A percentile compares a stretch with the other conserved stretches of the same genome.
These are phyloP conservation scores for Trachythela sp. DNA, from an alignment of 64 coral and sea anemone species.

Conservation along the genomic window DNA sequence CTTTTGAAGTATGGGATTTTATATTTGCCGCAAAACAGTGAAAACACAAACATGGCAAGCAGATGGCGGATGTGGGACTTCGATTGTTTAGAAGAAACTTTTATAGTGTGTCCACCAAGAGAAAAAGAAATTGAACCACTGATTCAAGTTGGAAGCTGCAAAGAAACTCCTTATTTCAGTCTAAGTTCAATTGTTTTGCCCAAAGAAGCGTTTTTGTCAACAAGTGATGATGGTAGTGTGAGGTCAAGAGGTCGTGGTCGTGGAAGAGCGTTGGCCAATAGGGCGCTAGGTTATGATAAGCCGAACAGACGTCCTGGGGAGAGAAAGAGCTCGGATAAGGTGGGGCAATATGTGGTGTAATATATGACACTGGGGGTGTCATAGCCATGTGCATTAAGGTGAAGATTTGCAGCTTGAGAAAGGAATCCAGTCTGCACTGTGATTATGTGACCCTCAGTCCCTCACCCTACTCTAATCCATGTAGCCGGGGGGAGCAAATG, in stretches of 20 bases:
- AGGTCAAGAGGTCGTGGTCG: neutral
- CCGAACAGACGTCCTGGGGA: neutral
- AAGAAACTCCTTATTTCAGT: neutral
- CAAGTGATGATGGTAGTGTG: neutral
- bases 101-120: neutral
- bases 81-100: neutral
- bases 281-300: neutral
- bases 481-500: too few species aligned
- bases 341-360: neutral
- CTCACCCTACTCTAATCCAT: too few species aligned
- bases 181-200: neutral
- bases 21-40: too few species aligned
- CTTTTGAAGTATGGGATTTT: neutral
- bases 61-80: neutral
- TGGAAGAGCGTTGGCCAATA: neutral
- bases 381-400: neutral
- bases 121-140: neutral
- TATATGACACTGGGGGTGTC: neutral
- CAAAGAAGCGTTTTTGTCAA: neutral
- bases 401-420: neutral
- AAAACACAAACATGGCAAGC: neutral
- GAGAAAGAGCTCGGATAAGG: neutral
- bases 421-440: neutral
- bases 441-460: too few species aligned
- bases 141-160: neutral